A percentile compares a stretch with the other conserved stretches of the same genome.
Evolutionary conservation across 1,140 invertebrate species (phyloP).

Genomic region (Drosophila lowei): DNA sequence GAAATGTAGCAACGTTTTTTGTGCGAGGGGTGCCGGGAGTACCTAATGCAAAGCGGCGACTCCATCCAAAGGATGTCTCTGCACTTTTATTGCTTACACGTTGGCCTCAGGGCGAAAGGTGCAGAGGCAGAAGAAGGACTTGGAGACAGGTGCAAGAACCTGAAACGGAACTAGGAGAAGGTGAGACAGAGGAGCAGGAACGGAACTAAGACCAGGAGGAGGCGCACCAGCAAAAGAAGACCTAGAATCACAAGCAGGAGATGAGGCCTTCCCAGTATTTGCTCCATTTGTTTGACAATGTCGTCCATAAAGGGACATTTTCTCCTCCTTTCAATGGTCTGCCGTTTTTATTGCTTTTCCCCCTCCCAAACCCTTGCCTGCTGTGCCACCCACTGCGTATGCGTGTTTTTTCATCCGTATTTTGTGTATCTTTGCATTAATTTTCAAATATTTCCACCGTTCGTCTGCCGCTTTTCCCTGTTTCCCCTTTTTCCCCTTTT

Average conservation of each 20-base stretch:
- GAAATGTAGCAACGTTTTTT: too few relatives aligned
- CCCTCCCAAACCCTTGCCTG: slow-evolving; percentile 4
- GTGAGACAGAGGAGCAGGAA: too few relatives aligned
- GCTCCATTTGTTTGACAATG: slow-evolving; percentile 56
- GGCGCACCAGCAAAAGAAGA: too few relatives aligned
- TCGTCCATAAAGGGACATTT: slow-evolving; percentile 15
- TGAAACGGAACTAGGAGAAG: neutral
- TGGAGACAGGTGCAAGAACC: slow-evolving; percentile 26
- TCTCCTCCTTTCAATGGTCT: slow-evolving; percentile 19
- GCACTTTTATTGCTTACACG: slow-evolving; percentile 63
- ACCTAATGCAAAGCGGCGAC: slow-evolving; percentile 53
- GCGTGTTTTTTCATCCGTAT: slow-evolving; percentile 36
- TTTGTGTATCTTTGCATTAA: slow-evolving; percentile 50
- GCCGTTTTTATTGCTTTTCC: slow-evolving; percentile 63
- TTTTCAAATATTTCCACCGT: slow-evolving; percentile 55
- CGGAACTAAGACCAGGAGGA: too few relatives aligned
- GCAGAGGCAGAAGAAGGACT: too few relatives aligned
- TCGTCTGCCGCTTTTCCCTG: slow-evolving; percentile 28
- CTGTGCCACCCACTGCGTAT: slow-evolving; percentile 44
- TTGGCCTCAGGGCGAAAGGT: slow-evolving; percentile 33
- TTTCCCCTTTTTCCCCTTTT: neutral
- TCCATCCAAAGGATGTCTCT: slow-evolving; percentile 21
- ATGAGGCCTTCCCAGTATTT: slow-evolving; percentile 27
- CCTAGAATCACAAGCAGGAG: too few relatives aligned
- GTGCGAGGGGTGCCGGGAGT: neutral